Evolutionary conservation across 1,140 invertebrate species (phyloP).

Genomic region (Meloidogyne hapla): DNA sequence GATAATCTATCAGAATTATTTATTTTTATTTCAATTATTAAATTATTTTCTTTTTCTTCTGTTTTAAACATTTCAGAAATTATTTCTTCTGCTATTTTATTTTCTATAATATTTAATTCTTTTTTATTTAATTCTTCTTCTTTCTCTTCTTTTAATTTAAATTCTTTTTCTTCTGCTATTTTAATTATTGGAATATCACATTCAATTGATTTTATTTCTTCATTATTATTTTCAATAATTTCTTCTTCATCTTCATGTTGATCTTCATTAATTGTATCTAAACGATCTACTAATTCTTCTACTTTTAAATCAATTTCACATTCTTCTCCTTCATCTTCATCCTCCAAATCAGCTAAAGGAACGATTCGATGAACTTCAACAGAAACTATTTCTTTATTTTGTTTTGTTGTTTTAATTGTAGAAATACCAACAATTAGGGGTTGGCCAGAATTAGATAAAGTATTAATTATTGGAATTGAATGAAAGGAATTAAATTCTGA

Average conservation of each 20-base stretch:
- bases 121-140: not conserved
- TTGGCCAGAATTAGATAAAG: not conserved
- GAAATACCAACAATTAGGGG: slow-evolving; percentile 8
- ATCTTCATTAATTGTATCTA: slow-evolving; percentile 25
- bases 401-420: not conserved
- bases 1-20: too few relatives aligned
- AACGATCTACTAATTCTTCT: not conserved
- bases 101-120: not conserved
- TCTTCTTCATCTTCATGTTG: slow-evolving; percentile 12
- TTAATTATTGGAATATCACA: not conserved
- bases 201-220: not conserved
- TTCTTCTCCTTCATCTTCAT: slow-evolving; percentile 19
- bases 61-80: not conserved
- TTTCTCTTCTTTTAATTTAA: not conserved
- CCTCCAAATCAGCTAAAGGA: slow-evolving; percentile 9
- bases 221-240: not conserved
- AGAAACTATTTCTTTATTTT: not conserved
- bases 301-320: not conserved
- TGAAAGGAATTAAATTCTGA: not conserved
- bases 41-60: too few relatives aligned
- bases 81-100: not conserved
- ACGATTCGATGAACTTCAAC: not conserved
- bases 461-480: slow-evolving; percentile 23
- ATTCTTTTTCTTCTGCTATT: not conserved
- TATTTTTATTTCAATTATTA: too few relatives aligned